These are phyloP conservation scores for Serilophus lunatus DNA, from an alignment of 2,113 vertebrate species.

Conservation along the genomic window DNA sequence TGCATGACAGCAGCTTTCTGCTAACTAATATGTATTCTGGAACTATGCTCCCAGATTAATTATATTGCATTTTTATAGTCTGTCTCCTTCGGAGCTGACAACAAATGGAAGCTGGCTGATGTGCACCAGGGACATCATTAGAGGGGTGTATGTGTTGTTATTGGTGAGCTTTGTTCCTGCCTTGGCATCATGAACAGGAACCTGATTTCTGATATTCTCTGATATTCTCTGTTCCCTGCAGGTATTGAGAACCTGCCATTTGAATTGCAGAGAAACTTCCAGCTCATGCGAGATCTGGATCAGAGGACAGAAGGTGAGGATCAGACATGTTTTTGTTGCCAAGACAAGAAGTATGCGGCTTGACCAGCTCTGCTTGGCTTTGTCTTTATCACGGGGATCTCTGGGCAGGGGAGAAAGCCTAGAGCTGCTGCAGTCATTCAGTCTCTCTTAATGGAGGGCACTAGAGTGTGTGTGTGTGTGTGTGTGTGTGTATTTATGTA, in stretches of 20 bases:
- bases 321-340: not conserved
- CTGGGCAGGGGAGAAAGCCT: not conserved
- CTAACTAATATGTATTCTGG: not conserved
- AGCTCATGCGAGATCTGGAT: slow-evolving; percentile 95
- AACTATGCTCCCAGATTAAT: not conserved
- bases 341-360: not conserved
- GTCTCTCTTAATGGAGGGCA: not conserved
- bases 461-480: not conserved
- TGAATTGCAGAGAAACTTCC: slow-evolving; percentile 96
- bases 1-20: not conserved
- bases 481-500: not conserved
- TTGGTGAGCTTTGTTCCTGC: not conserved
- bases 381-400: not conserved
- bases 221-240: slow-evolving; percentile 36
- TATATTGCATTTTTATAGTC: not conserved
- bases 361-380: not conserved
- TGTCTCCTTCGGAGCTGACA: not conserved
- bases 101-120: not conserved
- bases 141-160: not conserved
- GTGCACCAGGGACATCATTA: not conserved
- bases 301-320: slow-evolving; percentile 92
- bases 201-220: not conserved
- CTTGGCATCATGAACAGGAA: fast-evolving
- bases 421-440: not conserved
- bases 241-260: slow-evolving; percentile 97